Evolutionary conservation across 2,113 vertebrate species (phyloP), one percentile per base, ranked within the genome.

Genomic region (Psilopogon haemacephalus): DNA sequence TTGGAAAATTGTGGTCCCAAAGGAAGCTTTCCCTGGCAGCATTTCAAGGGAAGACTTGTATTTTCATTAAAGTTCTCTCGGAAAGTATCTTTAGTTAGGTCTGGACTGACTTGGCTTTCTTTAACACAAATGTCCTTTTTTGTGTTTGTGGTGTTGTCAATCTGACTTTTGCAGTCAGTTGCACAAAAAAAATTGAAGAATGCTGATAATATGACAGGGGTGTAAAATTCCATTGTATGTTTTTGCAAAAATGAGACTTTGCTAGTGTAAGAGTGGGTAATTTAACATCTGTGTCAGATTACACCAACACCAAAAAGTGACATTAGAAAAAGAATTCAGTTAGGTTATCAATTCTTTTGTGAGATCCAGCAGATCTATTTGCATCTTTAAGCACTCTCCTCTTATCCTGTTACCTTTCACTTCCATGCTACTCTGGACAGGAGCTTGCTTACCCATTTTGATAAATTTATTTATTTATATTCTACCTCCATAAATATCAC

Each of bases 61-160:
- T 80, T 93, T 85, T 70, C 26, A 30, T 70, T 76, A 38, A 71
- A 48, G 17, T 60, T 59, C n/a, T 88, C 23, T 50, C 71, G 56
- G 73, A 91, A 93, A 90, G 42, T 75, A 56, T 65, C 67, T 72
- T 91, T 71, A 84, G 74, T 81, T 89, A 69, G 38, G 35, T 82
- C 67, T 86, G 70, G 32, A 52, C 35, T 63, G 52, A 55, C 17
- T 74, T 20, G 55, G 3, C 15, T 71, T 79, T 79, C 52, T 94
- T 85, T 59, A 89, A 82, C 16, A 37, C 13, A 30, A 50, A 59
- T 28, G 17, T 55, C 15, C 19, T 13, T 19, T 7, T 24, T 50
- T 50, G 26, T 2, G 4, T 48, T 65, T 79, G 59, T 72, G 4
- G 13, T 62, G 7, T 69, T 64, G 21, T 54, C 16, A 54, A 24